Conservation (phyloP, 2,888 invertebrate species). For the Thecophora atra region DNA sequence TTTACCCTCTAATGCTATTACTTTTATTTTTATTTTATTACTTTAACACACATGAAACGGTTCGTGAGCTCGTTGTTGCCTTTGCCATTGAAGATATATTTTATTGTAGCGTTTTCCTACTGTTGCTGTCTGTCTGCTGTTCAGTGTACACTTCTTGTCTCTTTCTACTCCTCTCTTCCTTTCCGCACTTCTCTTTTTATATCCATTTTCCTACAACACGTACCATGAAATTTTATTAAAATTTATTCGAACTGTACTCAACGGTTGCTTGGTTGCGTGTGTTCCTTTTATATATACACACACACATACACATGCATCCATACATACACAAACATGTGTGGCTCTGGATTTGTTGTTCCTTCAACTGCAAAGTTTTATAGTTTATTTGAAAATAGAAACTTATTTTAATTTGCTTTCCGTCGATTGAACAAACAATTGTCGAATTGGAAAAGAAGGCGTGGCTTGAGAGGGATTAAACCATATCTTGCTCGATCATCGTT, state of each 20-base stretch:
- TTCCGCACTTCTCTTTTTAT: not conserved
- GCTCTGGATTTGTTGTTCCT: not conserved
- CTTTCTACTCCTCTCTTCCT: not conserved
- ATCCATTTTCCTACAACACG: not conserved
- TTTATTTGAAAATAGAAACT: conserved; percentile 1
- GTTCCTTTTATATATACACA: not conserved
- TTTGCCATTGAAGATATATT: not conserved
- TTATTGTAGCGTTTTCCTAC: too few relatives aligned
- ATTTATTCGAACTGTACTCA: conserved; percentile 2
- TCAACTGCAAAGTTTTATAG: not conserved
- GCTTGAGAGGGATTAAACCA: not conserved
- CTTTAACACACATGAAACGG: not conserved
- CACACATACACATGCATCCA: not conserved
- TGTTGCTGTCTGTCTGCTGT: too few relatives aligned
- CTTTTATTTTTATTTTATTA: not conserved
- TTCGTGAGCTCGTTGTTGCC: not conserved
- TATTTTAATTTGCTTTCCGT: not conserved
- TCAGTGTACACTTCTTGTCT: too few relatives aligned
- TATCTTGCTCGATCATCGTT: too few relatives aligned
- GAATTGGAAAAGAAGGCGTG: not conserved
- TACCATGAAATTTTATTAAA: not conserved
- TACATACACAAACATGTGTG: not conserved
- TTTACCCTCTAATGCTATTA: not conserved
- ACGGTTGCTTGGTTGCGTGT: not conserved
- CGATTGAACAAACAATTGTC: not conserved